A percentile compares a stretch with the other conserved stretches of the same genome.
phyloP scores from a whole-genome alignment of 2,888 invertebrate genomes.

The Antheraea yamamai region DNA sequence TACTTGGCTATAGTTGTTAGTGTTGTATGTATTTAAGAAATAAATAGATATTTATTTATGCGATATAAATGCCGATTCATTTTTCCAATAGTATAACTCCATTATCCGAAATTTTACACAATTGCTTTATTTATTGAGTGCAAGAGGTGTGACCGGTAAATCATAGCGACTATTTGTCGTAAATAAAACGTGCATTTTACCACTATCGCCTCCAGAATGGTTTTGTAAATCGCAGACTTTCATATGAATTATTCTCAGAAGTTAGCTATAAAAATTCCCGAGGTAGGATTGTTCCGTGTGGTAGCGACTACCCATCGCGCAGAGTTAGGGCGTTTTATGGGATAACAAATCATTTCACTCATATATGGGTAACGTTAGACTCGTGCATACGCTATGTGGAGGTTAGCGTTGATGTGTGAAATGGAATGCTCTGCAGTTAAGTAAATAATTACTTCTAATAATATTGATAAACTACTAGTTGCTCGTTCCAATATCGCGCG shows the following conservation, averaged over 20 bases:
- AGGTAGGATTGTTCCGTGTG: conserved; percentile 47
- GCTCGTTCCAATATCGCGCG: no score
- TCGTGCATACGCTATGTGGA: conserved; percentile 40
- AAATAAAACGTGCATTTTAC: conserved; percentile 44
- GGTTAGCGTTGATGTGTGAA: conserved; percentile 22
- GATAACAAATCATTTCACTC: conserved; percentile 54
- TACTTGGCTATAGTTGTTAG: no score
- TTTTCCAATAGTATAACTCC: background rate
- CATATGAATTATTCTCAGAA: conserved; percentile 43
- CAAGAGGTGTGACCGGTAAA: conserved; percentile 48
- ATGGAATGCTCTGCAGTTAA: background rate
- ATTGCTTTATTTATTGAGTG: conserved; percentile 51
- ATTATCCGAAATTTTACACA: conserved; percentile 23
- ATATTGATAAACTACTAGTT: background rate
- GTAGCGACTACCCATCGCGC: conserved; percentile 24
- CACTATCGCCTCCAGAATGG: conserved; percentile 21
- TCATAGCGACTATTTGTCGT: conserved; percentile 51
- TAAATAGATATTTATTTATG: background rate
- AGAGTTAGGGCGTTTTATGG: conserved; percentile 49
- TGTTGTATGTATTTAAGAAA: background rate
- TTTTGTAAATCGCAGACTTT: conserved; percentile 37
- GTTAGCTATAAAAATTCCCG: conserved; percentile 44
- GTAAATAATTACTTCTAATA: background rate
- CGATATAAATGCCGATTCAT: background rate
- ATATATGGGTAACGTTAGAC: conserved; percentile 38